phyloP scores from a whole-genome alignment of 2,797 vertebrate species.

The Lacerta viridis region DNA sequence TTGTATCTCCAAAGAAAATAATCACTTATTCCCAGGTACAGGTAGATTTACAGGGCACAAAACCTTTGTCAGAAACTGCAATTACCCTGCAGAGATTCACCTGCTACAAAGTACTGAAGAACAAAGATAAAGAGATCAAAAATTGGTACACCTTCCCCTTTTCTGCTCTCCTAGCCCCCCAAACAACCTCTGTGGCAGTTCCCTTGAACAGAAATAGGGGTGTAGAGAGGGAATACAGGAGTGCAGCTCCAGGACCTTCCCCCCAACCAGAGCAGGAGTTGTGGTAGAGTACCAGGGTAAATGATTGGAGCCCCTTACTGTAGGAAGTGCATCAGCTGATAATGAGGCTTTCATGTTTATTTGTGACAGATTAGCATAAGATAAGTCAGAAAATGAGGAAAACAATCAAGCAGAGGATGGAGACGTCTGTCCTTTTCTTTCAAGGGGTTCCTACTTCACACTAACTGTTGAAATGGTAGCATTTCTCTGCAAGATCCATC shows the following conservation, averaged over 20 bases:
- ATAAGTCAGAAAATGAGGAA: too few species aligned
- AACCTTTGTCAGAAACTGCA: constrained; percentile 15
- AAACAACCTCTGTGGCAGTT: neutral
- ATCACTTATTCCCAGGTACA: neutral
- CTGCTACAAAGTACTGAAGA: neutral
- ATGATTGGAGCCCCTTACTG: neutral
- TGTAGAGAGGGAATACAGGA: neutral
- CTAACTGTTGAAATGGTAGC: neutral
- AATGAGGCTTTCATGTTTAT: neutral
- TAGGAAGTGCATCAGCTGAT: neutral
- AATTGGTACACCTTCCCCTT: constrained; percentile 5
- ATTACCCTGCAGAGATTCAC: fast-evolving
- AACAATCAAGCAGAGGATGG: neutral
- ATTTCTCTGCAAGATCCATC: too few species aligned
- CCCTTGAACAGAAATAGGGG: neutral
- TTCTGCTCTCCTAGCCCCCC: constrained; percentile 42
- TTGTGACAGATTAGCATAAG: neutral
- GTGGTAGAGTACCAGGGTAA: neutral
- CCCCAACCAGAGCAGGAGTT: neutral
- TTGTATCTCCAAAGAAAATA: constrained; percentile 10
- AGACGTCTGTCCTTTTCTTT: neutral
- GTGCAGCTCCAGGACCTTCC: neutral
- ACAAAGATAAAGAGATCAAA: neutral
- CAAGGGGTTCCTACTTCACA: neutral
- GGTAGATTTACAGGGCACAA: constrained; percentile 1